phyloP scores from a whole-genome alignment of 2,113 vertebrate species.

The Hymenochirus boettgeri region DNA sequence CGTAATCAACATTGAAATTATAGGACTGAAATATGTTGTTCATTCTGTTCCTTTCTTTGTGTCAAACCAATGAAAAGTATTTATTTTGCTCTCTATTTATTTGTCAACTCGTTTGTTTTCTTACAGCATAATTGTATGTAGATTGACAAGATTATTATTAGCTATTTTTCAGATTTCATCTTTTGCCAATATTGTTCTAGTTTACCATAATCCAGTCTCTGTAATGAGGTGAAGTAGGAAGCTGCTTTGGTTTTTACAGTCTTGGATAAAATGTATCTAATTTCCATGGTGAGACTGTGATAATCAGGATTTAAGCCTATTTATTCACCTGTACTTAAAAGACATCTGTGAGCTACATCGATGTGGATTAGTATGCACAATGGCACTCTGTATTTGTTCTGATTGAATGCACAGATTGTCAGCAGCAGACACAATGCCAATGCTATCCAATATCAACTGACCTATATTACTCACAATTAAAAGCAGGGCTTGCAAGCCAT shows the following conservation, averaged over 20 bases:
- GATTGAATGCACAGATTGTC: slow-evolving; percentile 34
- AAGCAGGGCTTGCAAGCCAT: slow-evolving; percentile 8
- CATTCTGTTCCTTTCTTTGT: too few relatives aligned
- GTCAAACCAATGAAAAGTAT: too few relatives aligned
- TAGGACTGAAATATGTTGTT: too few relatives aligned
- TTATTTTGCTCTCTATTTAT: too few relatives aligned
- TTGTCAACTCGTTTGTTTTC: too few relatives aligned
- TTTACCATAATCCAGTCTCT: background rate
- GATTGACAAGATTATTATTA: too few relatives aligned
- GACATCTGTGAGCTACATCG: slow-evolving; percentile 10
- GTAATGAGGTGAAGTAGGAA: slow-evolving; percentile 10
- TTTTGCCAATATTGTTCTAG: background rate
- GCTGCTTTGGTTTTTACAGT: slow-evolving; percentile 6
- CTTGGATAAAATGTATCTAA: slow-evolving; percentile 22
- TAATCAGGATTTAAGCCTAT: slow-evolving; percentile 24
- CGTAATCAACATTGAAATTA: too few relatives aligned
- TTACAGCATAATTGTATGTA: too few relatives aligned
- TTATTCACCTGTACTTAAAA: slow-evolving; percentile 21
- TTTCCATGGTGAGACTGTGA: slow-evolving; percentile 25
- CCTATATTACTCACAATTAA: slow-evolving; percentile 28
- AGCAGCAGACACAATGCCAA: slow-evolving; percentile 23
- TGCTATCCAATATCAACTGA: slow-evolving; percentile 36
- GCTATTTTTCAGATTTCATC: background rate
- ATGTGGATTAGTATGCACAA: slow-evolving; percentile 33
- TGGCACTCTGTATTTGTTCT: slow-evolving; percentile 14